A percentile compares a stretch with the other conserved stretches of the same genome.
phyloP scores from a whole-genome alignment of 23 tunicate genomes.

The Pegea sp. region DNA sequence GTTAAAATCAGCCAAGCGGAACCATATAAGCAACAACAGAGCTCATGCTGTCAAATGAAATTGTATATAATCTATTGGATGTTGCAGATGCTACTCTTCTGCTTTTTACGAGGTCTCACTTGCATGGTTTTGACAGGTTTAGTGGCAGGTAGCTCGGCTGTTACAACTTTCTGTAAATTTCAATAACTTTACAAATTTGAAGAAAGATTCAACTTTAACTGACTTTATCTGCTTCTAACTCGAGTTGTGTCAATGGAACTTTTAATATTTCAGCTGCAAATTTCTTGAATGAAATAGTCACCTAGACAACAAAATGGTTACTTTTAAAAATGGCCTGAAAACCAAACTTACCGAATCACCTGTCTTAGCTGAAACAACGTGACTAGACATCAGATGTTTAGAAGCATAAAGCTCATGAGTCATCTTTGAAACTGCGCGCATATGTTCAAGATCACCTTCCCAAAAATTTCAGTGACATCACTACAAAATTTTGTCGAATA shows the following conservation, averaged over 20 bases:
- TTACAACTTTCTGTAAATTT: background rate
- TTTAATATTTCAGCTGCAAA: slow-evolving; percentile 66
- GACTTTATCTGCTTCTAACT: slow-evolving; percentile 32
- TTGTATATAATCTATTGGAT: background rate
- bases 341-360: slow-evolving; percentile 69
- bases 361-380: slow-evolving; percentile 73
- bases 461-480: background rate
- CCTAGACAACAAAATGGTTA: slow-evolving; percentile 12
- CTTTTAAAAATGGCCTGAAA: background rate
- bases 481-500: too few species aligned
- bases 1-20: too few species aligned
- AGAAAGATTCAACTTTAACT: slow-evolving; percentile 1
- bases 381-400: slow-evolving; percentile 39
- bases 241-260: slow-evolving; percentile 34
- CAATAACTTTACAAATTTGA: background rate
- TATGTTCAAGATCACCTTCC: slow-evolving; percentile 61
- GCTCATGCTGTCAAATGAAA: too few species aligned
- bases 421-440: slow-evolving; percentile 31
- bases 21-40: too few species aligned
- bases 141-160: background rate
- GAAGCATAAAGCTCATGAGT: slow-evolving; percentile 47
- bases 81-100: background rate
- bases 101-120: background rate
- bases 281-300: slow-evolving; percentile 32
- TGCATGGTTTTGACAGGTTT: background rate